Evolutionary conservation across 2,797 vertebrate genomes (phyloP), one percentile per base, ranked within the genome.

Genomic region (Oreochromis mossambicus): DNA sequence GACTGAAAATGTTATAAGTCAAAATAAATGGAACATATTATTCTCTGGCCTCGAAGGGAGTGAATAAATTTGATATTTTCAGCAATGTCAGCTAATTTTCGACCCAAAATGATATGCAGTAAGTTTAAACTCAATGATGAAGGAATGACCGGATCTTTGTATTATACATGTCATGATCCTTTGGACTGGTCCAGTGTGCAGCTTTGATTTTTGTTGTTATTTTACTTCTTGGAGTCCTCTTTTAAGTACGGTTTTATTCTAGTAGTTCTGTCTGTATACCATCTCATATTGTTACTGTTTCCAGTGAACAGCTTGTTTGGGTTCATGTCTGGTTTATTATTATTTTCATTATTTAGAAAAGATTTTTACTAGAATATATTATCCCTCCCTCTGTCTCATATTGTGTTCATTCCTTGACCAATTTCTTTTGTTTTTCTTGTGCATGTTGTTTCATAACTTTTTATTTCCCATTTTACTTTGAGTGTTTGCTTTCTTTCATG

Each of bases 81-180:
- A 73, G 14, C 38, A 46, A 46, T 1, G 21, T 46, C 66, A 46
- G 14, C 24, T 24, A 70, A 17, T 46, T 29, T 73, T 29, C 0
- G 0, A 29, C 14, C 38, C 3, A 24, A 43, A 70, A 70, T 70
- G 66, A 68, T 70, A 43, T 21, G 5, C 38, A 1, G 21, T 43
- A 43, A 26, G 0, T 70, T 43, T 70, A 43, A 43, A 9, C 21
- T 3, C 0, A 46, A 11, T 19, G 41, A 73, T 48, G 41, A 73
- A 73, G 68, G 1, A 46, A 2, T 48, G 1, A 26, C 68, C 0
- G 14, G 13, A 0, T 70, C 8, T 41, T 43, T 68, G n/a, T 24
- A 9, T 24, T 15, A 66, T 21, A 41, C 36, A n/a, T n/a, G 6
- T 36, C 4, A 0, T 0, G 58, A 63, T 63, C 17, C 17, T 63